These are phyloP conservation scores for Proisotoma minuta DNA, from an alignment of 2,888 invertebrate genomes.

Conservation along the genomic window DNA sequence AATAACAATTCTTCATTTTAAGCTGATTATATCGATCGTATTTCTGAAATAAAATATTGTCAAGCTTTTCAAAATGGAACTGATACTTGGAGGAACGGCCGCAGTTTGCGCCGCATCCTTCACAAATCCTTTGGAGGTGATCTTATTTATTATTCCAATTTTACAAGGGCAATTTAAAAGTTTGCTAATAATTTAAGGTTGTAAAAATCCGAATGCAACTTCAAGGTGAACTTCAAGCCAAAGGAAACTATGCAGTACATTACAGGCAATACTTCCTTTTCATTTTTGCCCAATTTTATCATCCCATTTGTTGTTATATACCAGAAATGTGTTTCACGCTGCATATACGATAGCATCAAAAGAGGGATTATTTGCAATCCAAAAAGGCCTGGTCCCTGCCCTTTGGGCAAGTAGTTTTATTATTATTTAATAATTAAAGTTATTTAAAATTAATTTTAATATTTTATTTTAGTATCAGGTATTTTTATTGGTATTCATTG, in stretches of 20 bases:
- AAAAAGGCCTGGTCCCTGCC: conserved; percentile 73
- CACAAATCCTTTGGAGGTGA: conserved; percentile 81
- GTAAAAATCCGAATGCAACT: conserved; percentile 82
- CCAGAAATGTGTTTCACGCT: conserved; percentile 72
- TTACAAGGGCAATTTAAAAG: too few species aligned
- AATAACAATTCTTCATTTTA: not conserved
- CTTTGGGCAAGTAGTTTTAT: too few species aligned
- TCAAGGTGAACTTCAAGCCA: conserved; percentile 64
- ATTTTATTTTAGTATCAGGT: too few species aligned
- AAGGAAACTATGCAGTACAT: conserved; percentile 60
- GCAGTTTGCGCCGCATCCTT: conserved; percentile 77
- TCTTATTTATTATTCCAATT: too few species aligned
- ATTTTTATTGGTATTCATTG: too few species aligned
- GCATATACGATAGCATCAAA: conserved; percentile 69
- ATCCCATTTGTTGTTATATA: too few species aligned
- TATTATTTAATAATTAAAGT: too few species aligned
- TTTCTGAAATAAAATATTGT: not conserved
- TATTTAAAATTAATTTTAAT: too few species aligned
- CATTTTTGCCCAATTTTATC: too few species aligned
- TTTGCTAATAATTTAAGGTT: too few species aligned
- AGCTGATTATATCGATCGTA: not conserved
- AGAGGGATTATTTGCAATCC: conserved; percentile 64
- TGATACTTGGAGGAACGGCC: conserved; percentile 68
- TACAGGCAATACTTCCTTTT: conserved; percentile 11
- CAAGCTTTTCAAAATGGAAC: conserved; percentile 62